Conservation (phyloP, 2,888 invertebrate species). For the Dicyrtoma fusca region DNA sequence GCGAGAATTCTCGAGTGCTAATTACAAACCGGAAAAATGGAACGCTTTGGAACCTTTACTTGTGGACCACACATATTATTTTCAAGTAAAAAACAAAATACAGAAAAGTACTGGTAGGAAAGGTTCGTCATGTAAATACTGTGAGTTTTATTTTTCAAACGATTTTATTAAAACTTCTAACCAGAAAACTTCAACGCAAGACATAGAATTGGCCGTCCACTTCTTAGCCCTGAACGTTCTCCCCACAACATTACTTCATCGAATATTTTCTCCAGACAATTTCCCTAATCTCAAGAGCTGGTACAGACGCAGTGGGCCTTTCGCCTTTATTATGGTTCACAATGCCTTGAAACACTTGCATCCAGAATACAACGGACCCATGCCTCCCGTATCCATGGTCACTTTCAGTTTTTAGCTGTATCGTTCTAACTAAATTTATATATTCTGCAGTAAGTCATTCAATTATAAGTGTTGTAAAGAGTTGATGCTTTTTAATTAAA, state of each 20-base stretch:
- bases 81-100: too few relatives aligned
- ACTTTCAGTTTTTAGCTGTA: too few relatives aligned
- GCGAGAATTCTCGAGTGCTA: slow-evolving; percentile 65
- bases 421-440: too few relatives aligned
- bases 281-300: slow-evolving; percentile 60
- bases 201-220: slow-evolving; percentile 65
- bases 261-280: slow-evolving; percentile 63
- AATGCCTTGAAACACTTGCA: slow-evolving; percentile 65
- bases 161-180: slow-evolving; percentile 35
- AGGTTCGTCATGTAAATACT: too few relatives aligned
- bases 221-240: slow-evolving; percentile 63
- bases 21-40: slow-evolving; percentile 68
- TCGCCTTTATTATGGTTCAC: slow-evolving; percentile 63
- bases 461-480: too few relatives aligned
- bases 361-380: slow-evolving; percentile 60
- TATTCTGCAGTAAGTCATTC: too few relatives aligned
- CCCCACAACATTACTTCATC: slow-evolving; percentile 63
- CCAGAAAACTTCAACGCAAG: slow-evolving; percentile 61
- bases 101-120: too few relatives aligned
- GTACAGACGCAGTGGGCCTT: slow-evolving; percentile 57
- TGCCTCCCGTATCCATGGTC: slow-evolving; percentile 61
- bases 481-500: too few relatives aligned
- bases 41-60: slow-evolving; percentile 62
- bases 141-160: too few relatives aligned
- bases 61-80: slow-evolving; percentile 60